Evolutionary conservation across 2,113 vertebrate species (phyloP).

Genomic region (Atrichornis clamosus): DNA sequence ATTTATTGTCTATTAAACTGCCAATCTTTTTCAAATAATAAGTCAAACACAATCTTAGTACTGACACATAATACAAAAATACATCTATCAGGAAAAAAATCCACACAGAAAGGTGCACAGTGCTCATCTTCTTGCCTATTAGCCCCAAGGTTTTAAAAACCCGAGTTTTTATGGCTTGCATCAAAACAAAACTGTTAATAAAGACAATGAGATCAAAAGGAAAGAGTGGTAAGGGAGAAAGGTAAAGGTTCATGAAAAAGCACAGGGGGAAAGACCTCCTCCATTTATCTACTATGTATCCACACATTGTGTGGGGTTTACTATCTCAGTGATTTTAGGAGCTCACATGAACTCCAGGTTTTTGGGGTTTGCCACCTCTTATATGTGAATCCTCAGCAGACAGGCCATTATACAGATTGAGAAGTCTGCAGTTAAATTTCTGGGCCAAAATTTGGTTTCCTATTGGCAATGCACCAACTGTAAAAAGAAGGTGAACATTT

Average conservation of each 20-base stretch:
- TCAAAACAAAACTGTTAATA: not conserved
- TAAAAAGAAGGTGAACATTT: not conserved
- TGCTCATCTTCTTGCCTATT: not conserved
- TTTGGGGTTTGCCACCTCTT: not conserved
- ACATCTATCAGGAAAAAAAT: not conserved
- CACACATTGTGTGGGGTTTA: not conserved
- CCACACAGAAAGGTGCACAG: not conserved
- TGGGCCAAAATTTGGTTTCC: not conserved
- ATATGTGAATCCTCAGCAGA: not conserved
- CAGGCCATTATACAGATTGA: not conserved
- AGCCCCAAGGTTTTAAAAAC: not conserved
- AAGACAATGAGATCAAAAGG: not conserved
- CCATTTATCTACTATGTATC: not conserved
- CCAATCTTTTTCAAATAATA: not conserved
- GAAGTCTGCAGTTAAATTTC: not conserved
- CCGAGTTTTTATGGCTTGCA: not conserved
- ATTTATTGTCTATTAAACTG: not conserved
- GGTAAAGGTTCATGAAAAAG: not conserved
- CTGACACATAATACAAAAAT: not conserved
- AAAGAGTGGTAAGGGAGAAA: not conserved
- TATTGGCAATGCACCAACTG: not conserved
- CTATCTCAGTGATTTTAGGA: not conserved
- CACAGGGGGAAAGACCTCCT: not conserved
- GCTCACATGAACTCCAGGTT: not conserved
- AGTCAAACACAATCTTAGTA: not conserved